Evolutionary conservation across 2,797 vertebrate species (phyloP).

Genomic region (Pempheris klunzingeri): DNA sequence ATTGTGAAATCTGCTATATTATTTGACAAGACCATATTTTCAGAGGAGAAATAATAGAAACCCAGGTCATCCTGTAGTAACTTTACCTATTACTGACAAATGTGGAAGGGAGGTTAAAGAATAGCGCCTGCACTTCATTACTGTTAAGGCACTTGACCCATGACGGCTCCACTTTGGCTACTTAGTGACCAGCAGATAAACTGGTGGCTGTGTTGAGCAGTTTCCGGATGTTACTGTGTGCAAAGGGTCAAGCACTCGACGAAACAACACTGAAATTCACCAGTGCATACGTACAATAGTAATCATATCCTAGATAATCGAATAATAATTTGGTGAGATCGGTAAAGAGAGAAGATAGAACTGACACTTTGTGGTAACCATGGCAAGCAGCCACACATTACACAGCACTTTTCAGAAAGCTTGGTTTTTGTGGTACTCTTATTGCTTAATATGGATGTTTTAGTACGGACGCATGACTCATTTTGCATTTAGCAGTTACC

Average conservation of each 20-base stretch:
- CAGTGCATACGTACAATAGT: not conserved
- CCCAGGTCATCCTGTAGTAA: not conserved
- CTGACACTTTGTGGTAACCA: not conserved
- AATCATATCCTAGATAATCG: not conserved
- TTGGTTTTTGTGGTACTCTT: not conserved
- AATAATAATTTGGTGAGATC: not conserved
- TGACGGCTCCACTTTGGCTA: slow-evolving; percentile 2
- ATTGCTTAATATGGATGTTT: not conserved
- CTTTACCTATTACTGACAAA: not conserved
- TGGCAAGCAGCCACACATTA: not conserved
- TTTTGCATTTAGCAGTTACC: not conserved
- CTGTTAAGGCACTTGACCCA: slow-evolving; percentile 8
- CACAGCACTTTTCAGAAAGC: not conserved
- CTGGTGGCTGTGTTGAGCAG: not conserved
- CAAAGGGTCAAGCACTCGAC: not conserved
- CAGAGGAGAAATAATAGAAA: not conserved
- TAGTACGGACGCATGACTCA: not conserved
- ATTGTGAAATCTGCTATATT: not conserved
- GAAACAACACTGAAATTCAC: not conserved
- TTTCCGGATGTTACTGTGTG: not conserved
- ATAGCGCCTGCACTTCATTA: not conserved
- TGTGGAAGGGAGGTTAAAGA: not conserved
- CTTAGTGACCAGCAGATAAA: slow-evolving; percentile 14
- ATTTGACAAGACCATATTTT: not conserved
- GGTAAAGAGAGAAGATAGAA: not conserved